Base-by-base conservation (phyloP, 2,888 invertebrate species). In the Proisotoma minuta region DNA sequence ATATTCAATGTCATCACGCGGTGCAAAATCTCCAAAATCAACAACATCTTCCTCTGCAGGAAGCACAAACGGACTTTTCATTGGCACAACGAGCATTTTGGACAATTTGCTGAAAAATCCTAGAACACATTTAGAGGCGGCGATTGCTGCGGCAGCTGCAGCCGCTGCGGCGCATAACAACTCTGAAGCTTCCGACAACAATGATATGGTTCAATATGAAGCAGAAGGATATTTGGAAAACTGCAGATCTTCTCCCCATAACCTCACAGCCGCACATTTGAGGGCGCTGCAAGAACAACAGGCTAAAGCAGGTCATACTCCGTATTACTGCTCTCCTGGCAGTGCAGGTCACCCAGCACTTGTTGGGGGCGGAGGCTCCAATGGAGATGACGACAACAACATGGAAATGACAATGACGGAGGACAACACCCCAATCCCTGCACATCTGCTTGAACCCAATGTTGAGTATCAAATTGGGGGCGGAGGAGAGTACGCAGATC, bases 51-150 rank as follows among this genome's bases (percentile, higher is more conserved):
- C 22, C 8, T 59, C 24, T 12, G 22, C 56, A 5, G 64, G 60
- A 58, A 63, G 66, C 62, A 63, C 66, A 65, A 66, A 66, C 59
- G 62, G 71, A 56, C 60, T 70, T 57, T 72, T 70, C 52, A 66
- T 72, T 43, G 72, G 71, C 62, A 68, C 71, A 24, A 73, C 73
- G 27, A 72, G 72, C 65, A 73, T 73, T 70, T 65, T 73, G 68
- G 73, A 73, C 63, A 73, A 73, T 67, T 68, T 72, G 66, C 70
- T 73, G 62, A 72, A 72, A 61, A 72, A 73, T 56, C 71, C 71
- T 40, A 63, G 69, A 59, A 69, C 65, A 27, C 68, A 66, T 50
- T 60, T 65, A 34, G 66, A 69, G 57, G 65, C 67, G 60, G 70
- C 70, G 24, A 66, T 65, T 23, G 63, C 70, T 10, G 65, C 65